Base-by-base conservation (phyloP, 2,797 vertebrate genomes). In the Chelon auratus region DNA sequence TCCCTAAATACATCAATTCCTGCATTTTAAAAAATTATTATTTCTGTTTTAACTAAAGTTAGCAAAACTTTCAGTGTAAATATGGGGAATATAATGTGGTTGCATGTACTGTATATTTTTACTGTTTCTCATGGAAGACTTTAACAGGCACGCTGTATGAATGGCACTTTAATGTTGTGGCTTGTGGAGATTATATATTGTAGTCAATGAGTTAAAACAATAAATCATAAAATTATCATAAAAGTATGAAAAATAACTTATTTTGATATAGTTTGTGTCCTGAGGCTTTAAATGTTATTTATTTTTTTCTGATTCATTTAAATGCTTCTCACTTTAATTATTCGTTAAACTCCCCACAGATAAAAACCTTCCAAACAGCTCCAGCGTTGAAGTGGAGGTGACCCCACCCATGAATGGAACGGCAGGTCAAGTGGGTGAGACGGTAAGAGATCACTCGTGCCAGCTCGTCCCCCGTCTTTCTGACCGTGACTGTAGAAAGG, bases 301-400 rank as follows among this genome's bases (percentile, higher is more conserved):
- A 26, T 26, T 26, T 26, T 33, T 33, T 33, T 33, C 7, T 6
- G 30, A 8, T 33, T 33, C 30, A 15, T 33, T 0, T 24, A 2
- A 71, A 51, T 40, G 20, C 26, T 61, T 64, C 55, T 72, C 24
- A 15, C 15, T 26, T 67, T 48, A 11, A 61, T 71, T n/a, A 4
- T 64, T 52, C 20, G 58, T 60, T 6, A 2, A 45, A 53, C 40
- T 40, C 84, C 56, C 82, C 48, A 81, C 93, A 96, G 97, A 97
- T 78, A 98, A 96, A 90, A 97, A 97, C 83, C 95, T 96, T 37
- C 96, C 96, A 0, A 97, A 96, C 90, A 96, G 94, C 92, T 95
- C 96, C 59, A 97, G 94, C 79, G 96, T 96, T 26, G 97, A 99
- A 88, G 97, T 97, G 82, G 97, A 98, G 85, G 95, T 98, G 81